Base-by-base conservation (phyloP, 92 coral and sea anemone genomes). In the Micromussa lordhowensis region DNA sequence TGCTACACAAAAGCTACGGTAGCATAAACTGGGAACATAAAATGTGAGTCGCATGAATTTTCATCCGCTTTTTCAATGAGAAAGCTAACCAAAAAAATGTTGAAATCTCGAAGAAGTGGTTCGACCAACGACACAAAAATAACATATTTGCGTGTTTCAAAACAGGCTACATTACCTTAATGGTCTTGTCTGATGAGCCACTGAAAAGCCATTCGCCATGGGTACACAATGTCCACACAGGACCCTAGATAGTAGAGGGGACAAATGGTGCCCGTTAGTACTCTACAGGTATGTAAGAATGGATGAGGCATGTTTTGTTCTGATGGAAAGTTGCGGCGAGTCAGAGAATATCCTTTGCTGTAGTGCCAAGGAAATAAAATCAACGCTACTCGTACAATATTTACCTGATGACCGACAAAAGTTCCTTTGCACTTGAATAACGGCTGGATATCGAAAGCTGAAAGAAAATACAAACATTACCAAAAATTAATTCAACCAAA, bases 391-490 rank as follows among this genome's bases (percentile, higher is more conserved):
- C 19, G n/a, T 73, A 59, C 72, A 74, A 31, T 75, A 75, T 78
- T 35, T 87, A 96, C 99, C 93, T 96, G 98, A 81, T 97, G 99
- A 2, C 99, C 99, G 73, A 97, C 99, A 85, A 97, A 97, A 5
- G 99, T 97, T 75, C 99, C 99, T 81, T 96, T 96, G 82, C 99
- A 97, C 90, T 97, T 97, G 88, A 98, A 98, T 81, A 98, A 80
- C 2, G 99, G 99, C 80, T 98, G 98, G 54, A 98, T 95, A 91
- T 98, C 99, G 89, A 98, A 98, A 2, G 99, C 99, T 97, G 57
- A 28, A 88, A 72, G 57, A 44, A 49, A 72, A 75, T 74, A 79
- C 4, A 66, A 21, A 35, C 51, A 30, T 13, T 44, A 44, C 51
- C 10, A 6, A 24, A 64, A 19, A 24, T 64, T 32, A 74, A 3